Percentiles rank a stretch among this genome's conserved stretches.
phyloP scores from a whole-genome alignment of 2,113 vertebrate genomes.

The Nyctibius bracteatus region DNA sequence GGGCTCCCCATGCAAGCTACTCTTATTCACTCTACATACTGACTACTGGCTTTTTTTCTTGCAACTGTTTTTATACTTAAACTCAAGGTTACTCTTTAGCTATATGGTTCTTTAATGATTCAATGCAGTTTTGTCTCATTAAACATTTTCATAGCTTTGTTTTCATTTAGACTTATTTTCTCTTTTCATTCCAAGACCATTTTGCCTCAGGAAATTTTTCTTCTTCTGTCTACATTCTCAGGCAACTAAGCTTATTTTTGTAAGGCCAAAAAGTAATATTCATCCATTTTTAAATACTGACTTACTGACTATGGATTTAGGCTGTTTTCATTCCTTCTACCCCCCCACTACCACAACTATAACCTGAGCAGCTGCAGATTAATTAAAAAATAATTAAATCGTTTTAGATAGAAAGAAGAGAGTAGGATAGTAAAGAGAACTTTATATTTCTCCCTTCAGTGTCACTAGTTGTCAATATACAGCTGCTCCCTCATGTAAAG shows the following conservation, averaged over 20 bases:
- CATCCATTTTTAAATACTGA: slow-evolving; percentile 54
- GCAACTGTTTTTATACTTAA: not conserved
- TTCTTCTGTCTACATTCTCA: not conserved
- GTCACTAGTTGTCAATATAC: not conserved
- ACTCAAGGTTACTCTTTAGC: not conserved
- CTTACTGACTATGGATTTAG: slow-evolving; percentile 2
- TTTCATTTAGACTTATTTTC: slow-evolving; percentile 22
- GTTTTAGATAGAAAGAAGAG: not conserved
- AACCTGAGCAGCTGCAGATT: slow-evolving; percentile 47
- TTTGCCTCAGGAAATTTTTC: slow-evolving; percentile 22
- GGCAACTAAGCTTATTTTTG: not conserved
- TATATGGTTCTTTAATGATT: not conserved
- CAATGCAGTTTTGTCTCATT: not conserved
- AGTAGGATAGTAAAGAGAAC: not conserved
- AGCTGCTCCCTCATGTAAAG: slow-evolving; percentile 6
- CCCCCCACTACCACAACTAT: not conserved
- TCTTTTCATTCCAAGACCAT: slow-evolving; percentile 20
- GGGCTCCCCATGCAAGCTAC: not conserved
- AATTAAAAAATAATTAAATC: slow-evolving; percentile 62
- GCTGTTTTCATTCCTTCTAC: not conserved
- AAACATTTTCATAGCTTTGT: not conserved
- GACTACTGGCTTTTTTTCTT: not conserved
- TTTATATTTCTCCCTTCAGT: slow-evolving; percentile 20
- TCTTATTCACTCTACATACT: not conserved
- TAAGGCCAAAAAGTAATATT: slow-evolving; percentile 6